Evolutionary conservation across 2,797 vertebrate species (phyloP).

Genomic region (Periophthalmus magnuspinnatus): DNA sequence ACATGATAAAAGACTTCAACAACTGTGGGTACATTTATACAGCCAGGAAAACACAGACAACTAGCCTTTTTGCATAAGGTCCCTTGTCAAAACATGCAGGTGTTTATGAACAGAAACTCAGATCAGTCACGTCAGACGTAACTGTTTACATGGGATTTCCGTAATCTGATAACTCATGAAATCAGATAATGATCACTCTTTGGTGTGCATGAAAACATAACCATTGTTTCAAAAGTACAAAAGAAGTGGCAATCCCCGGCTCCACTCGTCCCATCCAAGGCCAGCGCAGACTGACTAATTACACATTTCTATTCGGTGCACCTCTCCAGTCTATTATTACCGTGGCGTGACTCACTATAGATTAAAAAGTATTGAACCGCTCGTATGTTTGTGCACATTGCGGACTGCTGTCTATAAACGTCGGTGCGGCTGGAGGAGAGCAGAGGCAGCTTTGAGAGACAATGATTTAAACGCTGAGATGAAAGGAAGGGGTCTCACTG

Average conservation of each 20-base stretch:
- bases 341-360: conserved; percentile 27
- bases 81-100: too few species aligned
- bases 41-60: too few species aligned
- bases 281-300: conserved; percentile 40
- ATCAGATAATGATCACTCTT: too few species aligned
- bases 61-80: too few species aligned
- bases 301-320: conserved; percentile 27
- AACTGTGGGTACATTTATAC: conserved; percentile 8
- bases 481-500: conserved; percentile 22
- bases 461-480: conserved; percentile 34
- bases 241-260: conserved; percentile 23
- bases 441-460: conserved; percentile 21
- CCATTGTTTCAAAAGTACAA: conserved; percentile 26
- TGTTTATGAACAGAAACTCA: too few species aligned
- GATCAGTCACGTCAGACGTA: too few species aligned
- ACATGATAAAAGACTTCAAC: conserved; percentile 39
- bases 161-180: too few species aligned
- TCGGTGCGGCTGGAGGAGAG: conserved; percentile 24
- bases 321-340: conserved; percentile 27
- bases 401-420: conserved; percentile 14
- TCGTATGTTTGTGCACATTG: conserved; percentile 22
- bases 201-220: too few species aligned
- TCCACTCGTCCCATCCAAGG: conserved; percentile 26
- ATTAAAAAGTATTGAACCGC: conserved; percentile 25
- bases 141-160: too few species aligned